phyloP scores from a whole-genome alignment of 2,113 vertebrate genomes.

The Phainopepla nitens region DNA sequence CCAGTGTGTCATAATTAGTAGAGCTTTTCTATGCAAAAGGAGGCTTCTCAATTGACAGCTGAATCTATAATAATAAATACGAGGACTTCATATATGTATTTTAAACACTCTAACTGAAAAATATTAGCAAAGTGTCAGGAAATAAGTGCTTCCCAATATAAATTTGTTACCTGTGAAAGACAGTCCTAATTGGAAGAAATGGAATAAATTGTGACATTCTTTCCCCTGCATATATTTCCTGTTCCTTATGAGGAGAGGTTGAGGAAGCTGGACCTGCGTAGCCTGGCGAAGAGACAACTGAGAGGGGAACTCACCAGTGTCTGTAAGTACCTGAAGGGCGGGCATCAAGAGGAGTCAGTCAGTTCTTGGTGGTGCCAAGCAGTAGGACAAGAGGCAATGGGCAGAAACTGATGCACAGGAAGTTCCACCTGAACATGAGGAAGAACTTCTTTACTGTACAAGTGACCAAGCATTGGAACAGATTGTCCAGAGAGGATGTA shows the following conservation, averaged over 20 bases:
- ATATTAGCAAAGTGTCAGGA: neutral
- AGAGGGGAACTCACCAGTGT: neutral
- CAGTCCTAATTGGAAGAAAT: neutral
- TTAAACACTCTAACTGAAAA: neutral
- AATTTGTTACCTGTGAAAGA: neutral
- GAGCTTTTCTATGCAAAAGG: neutral
- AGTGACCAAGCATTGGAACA: neutral
- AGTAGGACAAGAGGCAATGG: neutral
- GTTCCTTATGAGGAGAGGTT: neutral
- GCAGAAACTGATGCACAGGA: neutral
- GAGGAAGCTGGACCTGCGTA: neutral
- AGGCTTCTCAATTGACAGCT: neutral
- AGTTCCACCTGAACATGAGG: neutral
- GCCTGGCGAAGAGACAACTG: accelerated
- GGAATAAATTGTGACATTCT: neutral
- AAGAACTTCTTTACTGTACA: neutral
- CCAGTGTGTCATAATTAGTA: neutral
- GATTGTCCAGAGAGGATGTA: neutral
- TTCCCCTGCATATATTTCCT: neutral
- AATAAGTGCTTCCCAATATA: neutral
- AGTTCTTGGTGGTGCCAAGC: neutral
- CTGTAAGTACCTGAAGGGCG: neutral
- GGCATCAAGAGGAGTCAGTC: neutral
- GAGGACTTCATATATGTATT: neutral
- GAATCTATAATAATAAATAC: neutral